Base-by-base conservation (phyloP, 2,797 vertebrate species). In the Caiman crocodilus region DNA sequence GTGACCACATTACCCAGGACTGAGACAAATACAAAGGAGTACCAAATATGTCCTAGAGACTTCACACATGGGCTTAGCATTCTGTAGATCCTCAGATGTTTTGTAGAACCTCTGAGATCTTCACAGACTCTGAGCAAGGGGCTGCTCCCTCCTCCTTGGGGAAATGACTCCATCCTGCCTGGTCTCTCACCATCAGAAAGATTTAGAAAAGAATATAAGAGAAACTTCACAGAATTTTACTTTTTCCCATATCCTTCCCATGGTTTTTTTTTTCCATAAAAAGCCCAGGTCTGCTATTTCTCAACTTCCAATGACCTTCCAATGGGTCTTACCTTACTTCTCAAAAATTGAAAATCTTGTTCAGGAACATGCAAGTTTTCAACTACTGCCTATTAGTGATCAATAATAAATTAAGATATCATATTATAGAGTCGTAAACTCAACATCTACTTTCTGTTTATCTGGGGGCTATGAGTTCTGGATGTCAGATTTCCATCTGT, bases 281-380 rank as follows among this genome's bases (percentile, higher is more conserved):
- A 2, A 0, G 0, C 1, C 7, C 28, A 42, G 42, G 26, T 83
- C 28, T 79, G 25, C 4, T 50, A 50, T 11, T 50, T 50, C 42
- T 50, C 42, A 50, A 50, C 42, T n/a, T 90, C 8, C 17, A 35
- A 57, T 25, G 25, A 82, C 58, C 12, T 89, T 82, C 65, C 4
- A 1, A 14, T 5, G 30, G 59, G 56, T 23, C 26, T 87, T 87
- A 11, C 85, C 73, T 89, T 21, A 13, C 30, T 88, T 13, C 59
- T 50, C 50, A 42, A 56, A 25, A 6, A 64, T n/a, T 81, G 65
- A 82, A 92, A 94, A 92, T 4, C 64, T 74, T 30, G 30, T 8
- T 61, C 15, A 21, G 74, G 21, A 21, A 65, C 57, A 86, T 77
- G 59, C 10, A 76, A 84, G n/a, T 26, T 64, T 56, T 71, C 67